Percentiles rank a stretch among this genome's conserved stretches.
Evolutionary conservation across 2,113 vertebrate genomes (phyloP).

Genomic region (Platysternon megacephalum): DNA sequence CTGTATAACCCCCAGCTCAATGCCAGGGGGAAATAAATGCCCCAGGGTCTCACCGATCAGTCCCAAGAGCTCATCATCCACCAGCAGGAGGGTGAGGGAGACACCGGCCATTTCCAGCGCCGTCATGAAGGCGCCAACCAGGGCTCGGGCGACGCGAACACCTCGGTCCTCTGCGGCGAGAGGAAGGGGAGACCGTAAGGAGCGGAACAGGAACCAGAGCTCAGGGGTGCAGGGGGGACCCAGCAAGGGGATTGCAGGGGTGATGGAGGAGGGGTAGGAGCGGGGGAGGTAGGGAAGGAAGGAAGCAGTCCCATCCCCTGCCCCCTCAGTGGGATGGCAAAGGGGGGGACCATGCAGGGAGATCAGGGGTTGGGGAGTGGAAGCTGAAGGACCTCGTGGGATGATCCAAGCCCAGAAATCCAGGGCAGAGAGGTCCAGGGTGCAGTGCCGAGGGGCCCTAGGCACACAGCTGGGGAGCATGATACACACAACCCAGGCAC

Average conservation of each 20-base stretch:
- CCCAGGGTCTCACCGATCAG: constrained; percentile 84
- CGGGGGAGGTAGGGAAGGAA: not conserved
- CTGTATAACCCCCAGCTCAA: not conserved
- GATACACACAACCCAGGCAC: not conserved
- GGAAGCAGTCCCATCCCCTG: not conserved
- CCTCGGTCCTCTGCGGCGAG: constrained; percentile 80
- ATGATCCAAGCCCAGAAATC: not conserved
- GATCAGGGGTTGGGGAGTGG: not conserved
- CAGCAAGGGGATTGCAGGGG: not conserved
- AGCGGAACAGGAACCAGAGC: rapidly evolving
- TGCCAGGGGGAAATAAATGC: not conserved
- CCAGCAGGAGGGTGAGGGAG: constrained; percentile 89
- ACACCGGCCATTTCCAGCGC: constrained; percentile 94
- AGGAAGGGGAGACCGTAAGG: rapidly evolving
- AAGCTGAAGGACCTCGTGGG: not conserved
- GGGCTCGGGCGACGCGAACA: constrained; percentile 80
- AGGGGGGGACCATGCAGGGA: not conserved
- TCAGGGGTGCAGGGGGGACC: rapidly evolving
- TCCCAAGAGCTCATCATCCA: constrained; percentile 79
- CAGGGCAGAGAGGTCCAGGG: not conserved
- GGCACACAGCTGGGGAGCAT: not conserved
- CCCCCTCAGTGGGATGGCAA: not conserved
- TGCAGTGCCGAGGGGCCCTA: not conserved
- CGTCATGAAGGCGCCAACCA: constrained; percentile 94
- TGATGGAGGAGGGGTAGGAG: not conserved